phyloP scores from a whole-genome alignment of 2,113 vertebrate genomes.

The Ancistrus triradiatus region DNA sequence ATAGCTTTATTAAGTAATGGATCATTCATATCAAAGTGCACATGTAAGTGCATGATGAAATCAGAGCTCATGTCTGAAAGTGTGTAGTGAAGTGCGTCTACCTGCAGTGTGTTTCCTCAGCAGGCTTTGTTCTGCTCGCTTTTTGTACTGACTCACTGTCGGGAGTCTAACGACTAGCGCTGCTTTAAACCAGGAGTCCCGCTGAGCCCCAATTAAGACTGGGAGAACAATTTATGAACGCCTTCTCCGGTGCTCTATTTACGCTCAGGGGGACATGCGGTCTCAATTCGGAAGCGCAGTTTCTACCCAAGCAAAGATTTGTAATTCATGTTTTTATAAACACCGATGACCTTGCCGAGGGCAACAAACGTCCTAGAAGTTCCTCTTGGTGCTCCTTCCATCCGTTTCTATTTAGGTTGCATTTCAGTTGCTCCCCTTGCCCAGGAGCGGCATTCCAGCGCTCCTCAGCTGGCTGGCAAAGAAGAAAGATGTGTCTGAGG shows the following conservation, averaged over 20 bases:
- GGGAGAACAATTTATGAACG: conserved; percentile 50
- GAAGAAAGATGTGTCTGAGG: conserved; percentile 32
- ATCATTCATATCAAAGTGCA: too few species aligned
- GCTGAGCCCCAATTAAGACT: conserved; percentile 49
- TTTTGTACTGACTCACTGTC: conserved; percentile 31
- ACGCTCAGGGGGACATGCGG: conserved; percentile 53
- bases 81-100: neutral
- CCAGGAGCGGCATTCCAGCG: conserved; percentile 43
- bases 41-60: too few species aligned
- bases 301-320: conserved; percentile 54
- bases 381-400: conserved; percentile 36
- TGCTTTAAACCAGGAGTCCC: conserved; percentile 43
- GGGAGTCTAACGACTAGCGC: conserved; percentile 26
- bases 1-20: too few species aligned
- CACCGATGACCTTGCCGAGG: conserved; percentile 54
- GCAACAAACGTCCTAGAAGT: conserved; percentile 45
- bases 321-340: conserved; percentile 54
- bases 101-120: conserved; percentile 3
- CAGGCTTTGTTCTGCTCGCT: conserved; percentile 26
- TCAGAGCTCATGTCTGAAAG: too few species aligned
- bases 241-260: conserved; percentile 49
- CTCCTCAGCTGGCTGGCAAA: conserved; percentile 39
- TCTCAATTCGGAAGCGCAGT: conserved; percentile 46
- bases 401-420: conserved; percentile 34
- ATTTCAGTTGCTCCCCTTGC: conserved; percentile 45